Conservation (phyloP, 2,113 vertebrate species). For the Cygnus buccinator region DNA sequence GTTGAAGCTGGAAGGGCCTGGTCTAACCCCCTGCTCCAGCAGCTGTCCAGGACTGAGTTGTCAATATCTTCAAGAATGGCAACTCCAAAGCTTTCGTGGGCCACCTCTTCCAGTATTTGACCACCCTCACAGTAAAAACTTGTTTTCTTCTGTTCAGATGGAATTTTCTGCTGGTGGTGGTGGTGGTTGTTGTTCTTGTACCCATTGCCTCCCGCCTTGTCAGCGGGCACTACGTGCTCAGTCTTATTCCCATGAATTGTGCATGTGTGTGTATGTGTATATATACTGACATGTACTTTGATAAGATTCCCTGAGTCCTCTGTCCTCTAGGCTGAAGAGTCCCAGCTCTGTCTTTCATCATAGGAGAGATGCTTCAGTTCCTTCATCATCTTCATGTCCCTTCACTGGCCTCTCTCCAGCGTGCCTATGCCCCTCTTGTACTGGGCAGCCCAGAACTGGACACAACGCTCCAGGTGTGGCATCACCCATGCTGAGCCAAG, state of each 20-base stretch:
- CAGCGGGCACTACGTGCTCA: no score
- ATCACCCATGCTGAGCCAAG: no score
- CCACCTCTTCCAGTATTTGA: not conserved
- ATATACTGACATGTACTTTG: no score
- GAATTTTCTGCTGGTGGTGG: no score
- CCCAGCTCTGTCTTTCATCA: not conserved
- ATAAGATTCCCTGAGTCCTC: not conserved
- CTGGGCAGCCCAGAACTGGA: no score
- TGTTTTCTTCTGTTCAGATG: not conserved
- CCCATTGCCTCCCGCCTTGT: no score
- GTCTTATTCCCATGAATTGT: no score
- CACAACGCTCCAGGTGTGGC: no score
- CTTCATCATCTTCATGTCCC: not conserved
- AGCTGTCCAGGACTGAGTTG: not conserved
- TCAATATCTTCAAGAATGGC: not conserved
- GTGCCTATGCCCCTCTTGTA: no score
- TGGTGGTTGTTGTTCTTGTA: no score
- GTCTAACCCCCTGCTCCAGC: not conserved
- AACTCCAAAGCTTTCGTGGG: not conserved
- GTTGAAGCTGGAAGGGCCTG: not conserved
- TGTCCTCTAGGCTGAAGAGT: not conserved
- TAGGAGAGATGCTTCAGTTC: not conserved
- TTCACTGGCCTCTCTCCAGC: not conserved
- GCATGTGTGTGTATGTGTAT: no score
- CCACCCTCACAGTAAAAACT: not conserved